Conservation (phyloP, 2,113 vertebrate species). For the Hippocampus barbouri region DNA sequence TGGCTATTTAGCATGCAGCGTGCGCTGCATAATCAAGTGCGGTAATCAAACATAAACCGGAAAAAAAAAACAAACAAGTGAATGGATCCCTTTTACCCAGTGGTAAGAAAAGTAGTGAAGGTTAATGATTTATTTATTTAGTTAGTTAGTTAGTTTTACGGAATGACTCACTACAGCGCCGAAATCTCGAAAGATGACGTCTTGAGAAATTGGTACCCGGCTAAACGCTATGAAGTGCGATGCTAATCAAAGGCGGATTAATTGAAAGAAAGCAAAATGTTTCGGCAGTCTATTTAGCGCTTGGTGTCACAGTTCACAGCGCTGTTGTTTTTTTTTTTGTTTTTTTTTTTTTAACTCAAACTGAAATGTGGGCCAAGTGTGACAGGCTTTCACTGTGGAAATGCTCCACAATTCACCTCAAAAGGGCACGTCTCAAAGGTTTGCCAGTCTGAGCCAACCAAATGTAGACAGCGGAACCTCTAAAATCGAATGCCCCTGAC, state of each 20-base stretch:
- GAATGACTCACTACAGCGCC: not conserved
- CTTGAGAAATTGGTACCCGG: not conserved
- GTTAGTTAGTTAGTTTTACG: not conserved
- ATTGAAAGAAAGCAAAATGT: not conserved
- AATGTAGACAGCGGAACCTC: constrained; percentile 6
- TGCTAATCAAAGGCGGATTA: not conserved
- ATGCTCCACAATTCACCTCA: constrained; percentile 55
- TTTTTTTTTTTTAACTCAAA: not conserved
- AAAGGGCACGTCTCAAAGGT: constrained; percentile 50
- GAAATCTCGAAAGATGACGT: constrained; percentile 2
- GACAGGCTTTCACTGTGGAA: constrained; percentile 31
- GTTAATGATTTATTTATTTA: not conserved
- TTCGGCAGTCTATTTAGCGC: not conserved
- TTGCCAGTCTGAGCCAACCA: constrained; percentile 34
- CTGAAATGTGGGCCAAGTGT: constrained; percentile 23
- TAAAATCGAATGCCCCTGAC: not conserved
- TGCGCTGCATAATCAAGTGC: constrained; percentile 8
- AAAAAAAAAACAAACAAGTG: not conserved
- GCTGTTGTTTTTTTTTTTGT: not conserved
- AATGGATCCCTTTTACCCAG: not conserved
- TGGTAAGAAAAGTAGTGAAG: not conserved
- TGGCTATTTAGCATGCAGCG: constrained; percentile 17
- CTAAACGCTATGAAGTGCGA: not conserved
- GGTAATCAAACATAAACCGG: constrained; percentile 22
- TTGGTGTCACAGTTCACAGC: not conserved